A percentile compares a stretch with the other conserved stretches of the same genome.
phyloP scores from a whole-genome alignment of 2,888 invertebrate species.

The Psococerastis gibbosa region DNA sequence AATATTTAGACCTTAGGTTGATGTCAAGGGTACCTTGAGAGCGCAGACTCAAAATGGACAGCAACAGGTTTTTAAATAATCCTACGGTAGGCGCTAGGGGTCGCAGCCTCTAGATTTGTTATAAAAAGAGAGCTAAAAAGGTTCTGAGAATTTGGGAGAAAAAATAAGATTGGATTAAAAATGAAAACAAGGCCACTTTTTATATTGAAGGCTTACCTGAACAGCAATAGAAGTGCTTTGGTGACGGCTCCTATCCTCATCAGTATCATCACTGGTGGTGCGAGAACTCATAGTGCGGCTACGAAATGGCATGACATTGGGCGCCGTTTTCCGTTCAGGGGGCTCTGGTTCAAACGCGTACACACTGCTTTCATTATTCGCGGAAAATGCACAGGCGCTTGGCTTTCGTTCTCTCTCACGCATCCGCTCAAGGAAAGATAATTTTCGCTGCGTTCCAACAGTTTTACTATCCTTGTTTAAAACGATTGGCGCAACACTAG shows the following conservation, averaged over 20 bases:
- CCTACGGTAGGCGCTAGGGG: too few species aligned
- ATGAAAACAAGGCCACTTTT: too few species aligned
- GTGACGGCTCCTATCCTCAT: constrained; percentile 3
- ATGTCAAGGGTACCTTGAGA: too few species aligned
- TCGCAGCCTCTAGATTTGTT: too few species aligned
- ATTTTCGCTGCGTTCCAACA: constrained; percentile 29
- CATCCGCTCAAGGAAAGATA: constrained; percentile 29
- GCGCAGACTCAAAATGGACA: too few species aligned
- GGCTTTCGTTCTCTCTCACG: constrained; percentile 33
- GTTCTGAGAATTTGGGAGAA: too few species aligned
- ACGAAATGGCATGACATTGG: constrained; percentile 38
- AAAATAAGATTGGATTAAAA: too few species aligned
- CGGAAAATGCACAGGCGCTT: constrained; percentile 40
- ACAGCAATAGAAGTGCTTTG: constrained; percentile 31
- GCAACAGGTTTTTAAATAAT: too few species aligned
- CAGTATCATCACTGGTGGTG: constrained; percentile 24
- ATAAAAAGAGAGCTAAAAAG: too few species aligned
- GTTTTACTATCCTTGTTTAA: constrained; percentile 20
- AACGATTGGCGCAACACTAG: background rate
- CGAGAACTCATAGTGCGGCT: constrained; percentile 20
- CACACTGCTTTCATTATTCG: constrained; percentile 47
- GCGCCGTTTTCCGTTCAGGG: constrained; percentile 30
- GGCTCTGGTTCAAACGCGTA: constrained; percentile 52
- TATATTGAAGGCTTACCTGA: constrained; percentile 35
- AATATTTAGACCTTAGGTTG: too few species aligned